These are phyloP conservation scores for Horisme vitalbata DNA, from an alignment of 2,888 invertebrate genomes.

Conservation along the genomic window DNA sequence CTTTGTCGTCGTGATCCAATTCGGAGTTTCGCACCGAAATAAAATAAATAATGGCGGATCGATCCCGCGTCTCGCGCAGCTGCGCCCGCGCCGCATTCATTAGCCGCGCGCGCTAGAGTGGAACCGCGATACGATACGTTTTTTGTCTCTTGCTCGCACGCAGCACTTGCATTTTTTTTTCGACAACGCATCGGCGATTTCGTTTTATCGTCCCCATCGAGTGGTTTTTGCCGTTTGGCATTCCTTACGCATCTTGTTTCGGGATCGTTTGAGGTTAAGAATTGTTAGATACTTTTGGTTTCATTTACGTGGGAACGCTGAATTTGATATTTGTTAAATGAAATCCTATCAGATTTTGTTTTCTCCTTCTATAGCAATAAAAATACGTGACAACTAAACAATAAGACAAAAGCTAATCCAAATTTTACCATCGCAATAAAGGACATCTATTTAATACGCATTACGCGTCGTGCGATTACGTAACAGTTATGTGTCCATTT, in stretches of 20 bases:
- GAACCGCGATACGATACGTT: slow-evolving; percentile 79
- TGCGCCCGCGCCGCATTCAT: slow-evolving; percentile 73
- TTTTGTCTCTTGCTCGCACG: slow-evolving; percentile 79
- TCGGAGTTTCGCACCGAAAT: slow-evolving; percentile 77
- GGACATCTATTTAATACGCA: slow-evolving; percentile 46
- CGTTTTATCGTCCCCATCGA: slow-evolving; percentile 78
- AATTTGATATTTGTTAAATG: slow-evolving; percentile 8
- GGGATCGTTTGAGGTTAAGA: slow-evolving; percentile 58
- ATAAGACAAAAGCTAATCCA: slow-evolving; percentile 5
- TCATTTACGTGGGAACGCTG: slow-evolving; percentile 43
- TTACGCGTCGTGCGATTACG: slow-evolving; percentile 39
- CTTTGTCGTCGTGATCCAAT: slow-evolving; percentile 79
- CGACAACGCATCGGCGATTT: slow-evolving; percentile 78
- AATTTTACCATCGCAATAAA: slow-evolving; percentile 25
- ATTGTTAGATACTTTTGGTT: slow-evolving; percentile 44
- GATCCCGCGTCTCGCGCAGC: slow-evolving; percentile 63
- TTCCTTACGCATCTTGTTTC: slow-evolving; percentile 75
- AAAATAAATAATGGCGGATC: slow-evolving; percentile 79
- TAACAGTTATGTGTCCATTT: slow-evolving; percentile 44
- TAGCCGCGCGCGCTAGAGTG: slow-evolving; percentile 77
- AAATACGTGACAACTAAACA: background rate
- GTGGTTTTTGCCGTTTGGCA: slow-evolving; percentile 76
- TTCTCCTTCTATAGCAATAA: background rate
- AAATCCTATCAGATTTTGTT: background rate
- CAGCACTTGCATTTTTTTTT: slow-evolving; percentile 75